Conservation (phyloP, 2,797 vertebrate species). For the Tarsius wallacei region DNA sequence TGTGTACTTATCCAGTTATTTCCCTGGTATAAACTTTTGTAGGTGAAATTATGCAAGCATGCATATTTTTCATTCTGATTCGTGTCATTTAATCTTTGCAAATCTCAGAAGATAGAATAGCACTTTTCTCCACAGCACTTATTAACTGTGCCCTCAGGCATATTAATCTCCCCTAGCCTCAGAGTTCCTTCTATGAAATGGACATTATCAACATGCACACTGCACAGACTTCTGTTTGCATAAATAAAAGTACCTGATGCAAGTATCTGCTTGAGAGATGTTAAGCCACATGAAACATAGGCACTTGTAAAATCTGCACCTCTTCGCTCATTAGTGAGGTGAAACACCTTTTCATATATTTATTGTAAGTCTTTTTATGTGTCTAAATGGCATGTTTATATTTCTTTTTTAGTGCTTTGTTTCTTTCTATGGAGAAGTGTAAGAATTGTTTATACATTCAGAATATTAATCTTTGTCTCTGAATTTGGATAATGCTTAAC, state of each 20-base stretch:
- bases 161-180: not conserved
- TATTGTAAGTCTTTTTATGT: slow-evolving; percentile 1
- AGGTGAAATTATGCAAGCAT: not conserved
- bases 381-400: not conserved
- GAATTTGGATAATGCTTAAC: slow-evolving; percentile 39
- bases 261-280: slow-evolving; percentile 19
- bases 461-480: slow-evolving; percentile 41
- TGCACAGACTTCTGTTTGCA: not conserved
- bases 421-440: not conserved
- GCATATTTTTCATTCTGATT: slow-evolving; percentile 43
- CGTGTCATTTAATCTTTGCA: slow-evolving; percentile 33
- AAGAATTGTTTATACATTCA: not conserved
- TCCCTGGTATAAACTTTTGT: slow-evolving; percentile 8
- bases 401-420: not conserved
- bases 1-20: not conserved
- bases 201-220: not conserved
- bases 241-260: not conserved
- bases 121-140: slow-evolving; percentile 5
- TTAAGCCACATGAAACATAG: not conserved
- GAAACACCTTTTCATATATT: not conserved
- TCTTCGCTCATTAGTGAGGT: slow-evolving; percentile 28
- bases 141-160: not conserved
- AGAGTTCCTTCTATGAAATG: not conserved
- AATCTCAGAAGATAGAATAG: slow-evolving; percentile 42
- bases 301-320: not conserved